Evolutionary conservation across 2,888 invertebrate genomes (phyloP).

Genomic region (Lasioglossum villosulum): DNA sequence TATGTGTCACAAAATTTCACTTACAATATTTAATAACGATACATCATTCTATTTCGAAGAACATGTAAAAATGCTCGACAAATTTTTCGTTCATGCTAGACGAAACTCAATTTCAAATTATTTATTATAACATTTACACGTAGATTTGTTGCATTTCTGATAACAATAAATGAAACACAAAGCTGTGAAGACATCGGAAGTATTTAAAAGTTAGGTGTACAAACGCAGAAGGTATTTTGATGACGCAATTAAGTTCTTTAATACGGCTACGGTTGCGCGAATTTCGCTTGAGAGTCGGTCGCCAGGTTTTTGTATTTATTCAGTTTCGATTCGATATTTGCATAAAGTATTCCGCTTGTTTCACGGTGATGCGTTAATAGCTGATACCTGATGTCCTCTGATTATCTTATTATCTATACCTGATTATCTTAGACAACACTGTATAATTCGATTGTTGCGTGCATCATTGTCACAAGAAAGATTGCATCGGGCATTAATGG

Average conservation of each 20-base stretch:
- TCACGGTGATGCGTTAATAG: slow-evolving; percentile 12
- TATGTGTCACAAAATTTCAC: not conserved
- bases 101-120: not conserved
- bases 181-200: not conserved
- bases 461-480: slow-evolving; percentile 15
- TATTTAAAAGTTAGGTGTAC: not conserved
- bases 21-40: not conserved
- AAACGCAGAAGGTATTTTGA: not conserved
- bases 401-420: too few species aligned
- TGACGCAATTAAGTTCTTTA: not conserved
- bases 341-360: not conserved
- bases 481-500: not conserved
- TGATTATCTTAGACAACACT: slow-evolving; percentile 21
- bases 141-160: not conserved
- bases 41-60: not conserved
- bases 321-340: not conserved
- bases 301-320: not conserved
- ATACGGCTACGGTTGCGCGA: not conserved
- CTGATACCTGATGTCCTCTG: not conserved
- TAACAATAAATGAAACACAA: not conserved
- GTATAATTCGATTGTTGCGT: slow-evolving; percentile 30
- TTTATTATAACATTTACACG: not conserved
- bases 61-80: not conserved
- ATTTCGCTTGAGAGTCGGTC: not conserved
- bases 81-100: not conserved